A percentile compares a stretch with the other conserved stretches of the same genome.
Evolutionary conservation across 2,797 vertebrate genomes (phyloP).

Genomic region (Pangasius sanitwongsei): DNA sequence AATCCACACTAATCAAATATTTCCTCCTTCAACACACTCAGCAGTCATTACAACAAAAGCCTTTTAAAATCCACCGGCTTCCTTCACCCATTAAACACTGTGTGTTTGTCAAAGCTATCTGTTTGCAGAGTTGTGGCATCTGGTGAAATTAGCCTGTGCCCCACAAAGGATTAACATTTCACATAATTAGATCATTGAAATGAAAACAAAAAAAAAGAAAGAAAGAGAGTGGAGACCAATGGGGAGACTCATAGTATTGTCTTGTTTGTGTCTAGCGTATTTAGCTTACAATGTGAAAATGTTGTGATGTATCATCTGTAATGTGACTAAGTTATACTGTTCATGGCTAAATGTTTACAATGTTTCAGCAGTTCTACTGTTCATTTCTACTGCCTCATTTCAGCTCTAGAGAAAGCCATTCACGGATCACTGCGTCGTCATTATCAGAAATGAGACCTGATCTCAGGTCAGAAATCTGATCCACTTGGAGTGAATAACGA

Average conservation of each 20-base stretch:
- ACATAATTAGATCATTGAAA: slow-evolving; percentile 7
- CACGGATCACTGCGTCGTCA: not conserved
- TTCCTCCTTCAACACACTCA: slow-evolving; percentile 10
- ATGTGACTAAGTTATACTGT: slow-evolving; percentile 21
- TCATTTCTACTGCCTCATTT: not conserved
- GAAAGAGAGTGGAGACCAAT: slow-evolving; percentile 28
- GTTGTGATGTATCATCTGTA: slow-evolving; percentile 23
- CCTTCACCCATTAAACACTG: not conserved
- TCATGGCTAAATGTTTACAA: not conserved
- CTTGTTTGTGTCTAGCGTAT: slow-evolving; percentile 37
- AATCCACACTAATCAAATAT: slow-evolving; percentile 41
- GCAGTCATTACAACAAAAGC: not conserved
- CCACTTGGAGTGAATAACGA: not conserved
- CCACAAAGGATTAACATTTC: not conserved
- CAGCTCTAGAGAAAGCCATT: not conserved
- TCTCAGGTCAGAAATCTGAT: slow-evolving; percentile 11
- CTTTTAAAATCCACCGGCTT: not conserved
- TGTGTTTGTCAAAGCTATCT: slow-evolving; percentile 14
- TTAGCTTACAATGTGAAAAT: slow-evolving; percentile 17
- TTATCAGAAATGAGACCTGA: not conserved
- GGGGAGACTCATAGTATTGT: slow-evolving; percentile 35
- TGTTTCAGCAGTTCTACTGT: slow-evolving; percentile 24
- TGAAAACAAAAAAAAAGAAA: not conserved
- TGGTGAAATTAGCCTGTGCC: not conserved
- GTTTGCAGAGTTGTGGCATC: slow-evolving; percentile 3